Conservation (phyloP, 2,888 invertebrate genomes). For the Chalcis sispes region DNA sequence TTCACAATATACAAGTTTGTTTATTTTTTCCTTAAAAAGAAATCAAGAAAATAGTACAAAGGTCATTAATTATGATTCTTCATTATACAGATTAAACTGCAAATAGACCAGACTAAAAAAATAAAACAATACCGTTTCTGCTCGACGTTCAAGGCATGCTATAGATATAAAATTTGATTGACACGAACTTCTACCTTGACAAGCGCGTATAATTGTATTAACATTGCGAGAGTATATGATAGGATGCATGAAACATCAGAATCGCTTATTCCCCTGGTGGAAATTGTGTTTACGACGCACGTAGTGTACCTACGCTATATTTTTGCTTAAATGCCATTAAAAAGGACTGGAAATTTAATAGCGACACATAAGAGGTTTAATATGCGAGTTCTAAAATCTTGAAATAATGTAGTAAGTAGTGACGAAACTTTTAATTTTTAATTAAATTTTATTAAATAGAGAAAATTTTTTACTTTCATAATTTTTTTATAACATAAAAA, state of each 20-base stretch:
- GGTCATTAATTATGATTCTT: constrained; percentile 38
- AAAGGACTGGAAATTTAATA: not conserved
- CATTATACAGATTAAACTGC: constrained; percentile 36
- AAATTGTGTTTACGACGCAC: constrained; percentile 44
- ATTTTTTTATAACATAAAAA: too few relatives aligned
- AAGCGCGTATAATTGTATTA: constrained; percentile 48
- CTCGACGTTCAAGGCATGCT: constrained; percentile 18
- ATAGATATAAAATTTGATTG: constrained; percentile 45
- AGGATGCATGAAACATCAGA: constrained; percentile 32
- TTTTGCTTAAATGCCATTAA: not conserved
- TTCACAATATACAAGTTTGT: too few relatives aligned
- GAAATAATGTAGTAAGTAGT: too few relatives aligned
- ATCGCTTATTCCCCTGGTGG: constrained; percentile 21
- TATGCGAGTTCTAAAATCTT: too few relatives aligned
- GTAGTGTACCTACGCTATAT: not conserved
- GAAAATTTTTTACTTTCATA: too few relatives aligned
- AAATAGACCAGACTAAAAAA: constrained; percentile 30
- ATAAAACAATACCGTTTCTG: not conserved
- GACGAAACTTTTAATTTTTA: too few relatives aligned
- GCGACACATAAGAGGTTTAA: too few relatives aligned
- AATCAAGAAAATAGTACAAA: not conserved
- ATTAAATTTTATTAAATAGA: too few relatives aligned
- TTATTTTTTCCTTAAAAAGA: not conserved
- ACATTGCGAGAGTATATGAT: constrained; percentile 10
- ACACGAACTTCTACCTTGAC: constrained; percentile 46